Evolutionary conservation across 2,113 vertebrate genomes (phyloP).

Genomic region (Eulemur rufifrons): DNA sequence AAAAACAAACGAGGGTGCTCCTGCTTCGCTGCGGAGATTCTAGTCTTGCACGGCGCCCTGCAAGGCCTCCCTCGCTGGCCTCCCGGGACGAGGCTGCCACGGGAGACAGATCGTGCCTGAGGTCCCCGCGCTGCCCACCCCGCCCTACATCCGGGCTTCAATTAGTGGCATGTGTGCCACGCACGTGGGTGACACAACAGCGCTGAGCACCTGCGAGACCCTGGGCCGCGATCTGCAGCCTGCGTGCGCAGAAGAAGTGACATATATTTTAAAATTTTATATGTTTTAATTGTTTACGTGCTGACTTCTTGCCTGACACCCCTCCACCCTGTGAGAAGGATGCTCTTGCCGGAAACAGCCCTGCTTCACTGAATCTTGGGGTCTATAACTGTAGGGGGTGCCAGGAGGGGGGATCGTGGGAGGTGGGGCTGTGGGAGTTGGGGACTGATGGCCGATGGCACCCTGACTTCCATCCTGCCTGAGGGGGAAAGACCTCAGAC

Average conservation of each 20-base stretch:
- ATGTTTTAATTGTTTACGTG: constrained; percentile 25
- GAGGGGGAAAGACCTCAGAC: background rate
- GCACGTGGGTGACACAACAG: background rate
- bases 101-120: constrained; percentile 17
- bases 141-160: background rate
- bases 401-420: background rate
- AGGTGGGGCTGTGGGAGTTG: background rate
- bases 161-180: background rate
- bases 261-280: background rate
- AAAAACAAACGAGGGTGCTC: constrained; percentile 19
- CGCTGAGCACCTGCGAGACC: background rate
- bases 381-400: background rate
- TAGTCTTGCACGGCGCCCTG: background rate
- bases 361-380: background rate
- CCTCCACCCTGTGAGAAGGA: background rate
- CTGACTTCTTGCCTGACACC: constrained; percentile 5
- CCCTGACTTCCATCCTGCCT: background rate
- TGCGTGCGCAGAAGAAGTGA: background rate
- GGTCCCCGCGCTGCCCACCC: background rate
- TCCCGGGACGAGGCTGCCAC: background rate
- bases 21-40: background rate
- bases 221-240: background rate
- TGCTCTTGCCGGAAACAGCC: background rate
- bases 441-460: background rate
- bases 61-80: background rate